These are phyloP conservation scores for Sebastes miniatus DNA, from an alignment of 2,797 vertebrate genomes.

Conservation along the genomic window DNA sequence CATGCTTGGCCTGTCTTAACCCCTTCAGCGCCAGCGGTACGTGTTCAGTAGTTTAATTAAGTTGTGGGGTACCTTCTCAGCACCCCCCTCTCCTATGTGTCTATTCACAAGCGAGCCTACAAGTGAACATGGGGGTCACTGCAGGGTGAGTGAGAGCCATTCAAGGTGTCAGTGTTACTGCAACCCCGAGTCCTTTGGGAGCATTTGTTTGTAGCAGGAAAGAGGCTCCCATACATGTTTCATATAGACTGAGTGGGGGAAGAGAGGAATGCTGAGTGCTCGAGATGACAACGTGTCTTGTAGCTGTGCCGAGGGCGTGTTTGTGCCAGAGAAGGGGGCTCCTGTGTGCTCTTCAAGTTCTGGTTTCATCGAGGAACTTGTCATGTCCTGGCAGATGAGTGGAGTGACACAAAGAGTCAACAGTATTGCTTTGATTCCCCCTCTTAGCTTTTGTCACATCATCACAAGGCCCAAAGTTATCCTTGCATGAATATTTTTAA, in stretches of 20 bases:
- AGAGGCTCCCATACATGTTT: constrained; percentile 47
- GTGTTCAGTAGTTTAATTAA: constrained; percentile 69
- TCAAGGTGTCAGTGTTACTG: constrained; percentile 56
- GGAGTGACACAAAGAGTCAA: background rate
- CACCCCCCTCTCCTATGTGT: constrained; percentile 20
- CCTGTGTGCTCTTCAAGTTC: background rate
- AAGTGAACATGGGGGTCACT: constrained; percentile 54
- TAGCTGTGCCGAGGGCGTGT: constrained; percentile 2
- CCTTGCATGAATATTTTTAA: background rate
- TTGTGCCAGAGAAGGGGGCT: background rate
- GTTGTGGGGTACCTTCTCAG: constrained; percentile 29
- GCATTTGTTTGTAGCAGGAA: constrained; percentile 46
- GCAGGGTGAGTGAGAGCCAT: constrained; percentile 41
- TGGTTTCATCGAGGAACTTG: background rate
- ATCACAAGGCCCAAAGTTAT: background rate
- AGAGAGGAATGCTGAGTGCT: constrained; percentile 25
- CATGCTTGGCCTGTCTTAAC: constrained; percentile 39
- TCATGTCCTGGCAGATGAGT: constrained; percentile 1
- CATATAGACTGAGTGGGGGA: constrained; percentile 7
- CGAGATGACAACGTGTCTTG: constrained; percentile 13
- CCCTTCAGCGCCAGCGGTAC: constrained; percentile 15
- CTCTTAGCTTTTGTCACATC: background rate
- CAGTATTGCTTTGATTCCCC: background rate
- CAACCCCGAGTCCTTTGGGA: constrained; percentile 31
- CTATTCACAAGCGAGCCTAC: constrained; percentile 53